Evolutionary conservation across 2,113 vertebrate species (phyloP), one percentile per base, ranked within the genome.

Genomic region (Pagrus major): DNA sequence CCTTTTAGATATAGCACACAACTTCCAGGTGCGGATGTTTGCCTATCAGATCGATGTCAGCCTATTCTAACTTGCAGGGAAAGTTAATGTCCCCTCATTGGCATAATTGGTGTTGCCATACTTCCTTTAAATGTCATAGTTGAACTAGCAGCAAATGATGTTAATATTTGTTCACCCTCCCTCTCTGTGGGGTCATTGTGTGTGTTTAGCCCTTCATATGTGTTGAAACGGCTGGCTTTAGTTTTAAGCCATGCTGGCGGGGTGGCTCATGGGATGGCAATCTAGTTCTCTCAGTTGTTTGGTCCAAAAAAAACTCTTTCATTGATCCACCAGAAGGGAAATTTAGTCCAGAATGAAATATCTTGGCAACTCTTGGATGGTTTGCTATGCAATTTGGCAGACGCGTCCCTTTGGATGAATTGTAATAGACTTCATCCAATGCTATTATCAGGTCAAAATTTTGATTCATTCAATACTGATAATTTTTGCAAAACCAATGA

Each of bases 1-100:
- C 20, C 39, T 54, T 76, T n/a, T n/a, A 23, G 66, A 76, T 82
- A 69, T 15, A 63, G n/a, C 46, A 58, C 35, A 33, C 9, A 12
- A 52, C 42, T 58, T 76, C 23, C 35, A 74, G 67, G 56, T 75
- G 76, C 60, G 69, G 52, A 29, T 59, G 59, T 77, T 76, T 71
- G 55, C 59, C 33, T 66, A 52, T 66, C 63, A 68, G 47, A 7
- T 4, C 3, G 3, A 0, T 56, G 21, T 52, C 52, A 39, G 51
- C 5, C 20, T n/a, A 2, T 35, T 71, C 21, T 69, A 27, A 63
- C 47, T 42, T 66, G 8, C n/a, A 27, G 25, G 67, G 23, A 41
- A 47, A 51, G 41, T 39, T 42, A 11, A 23, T 37, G 0, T 70
- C 39, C 39, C 15, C 5, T 47, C 27, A 42, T 15, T 84, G 35